Evolutionary conservation across 2,888 invertebrate genomes (phyloP).

Genomic region (Cinara cedri): DNA sequence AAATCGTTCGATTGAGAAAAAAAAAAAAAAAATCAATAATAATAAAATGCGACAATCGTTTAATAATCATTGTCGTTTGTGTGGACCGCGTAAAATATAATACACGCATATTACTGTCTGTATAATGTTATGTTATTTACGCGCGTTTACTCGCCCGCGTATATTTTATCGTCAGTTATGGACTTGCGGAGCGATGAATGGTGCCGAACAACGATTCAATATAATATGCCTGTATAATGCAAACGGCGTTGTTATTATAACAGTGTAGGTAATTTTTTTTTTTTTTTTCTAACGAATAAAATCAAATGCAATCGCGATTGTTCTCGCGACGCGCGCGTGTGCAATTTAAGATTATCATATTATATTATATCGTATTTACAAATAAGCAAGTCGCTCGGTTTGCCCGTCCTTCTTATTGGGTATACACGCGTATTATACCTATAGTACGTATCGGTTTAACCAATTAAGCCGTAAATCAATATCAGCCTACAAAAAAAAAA

Average conservation of each 20-base stretch:
- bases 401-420: slow-evolving; percentile 17
- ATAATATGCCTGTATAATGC: too few species aligned
- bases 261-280: too few species aligned
- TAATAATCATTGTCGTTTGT: neutral
- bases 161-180: too few species aligned
- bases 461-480: slow-evolving; percentile 38
- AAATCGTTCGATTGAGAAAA: neutral
- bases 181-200: neutral
- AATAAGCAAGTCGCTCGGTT: slow-evolving; percentile 4
- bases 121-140: too few species aligned
- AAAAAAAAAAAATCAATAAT: neutral
- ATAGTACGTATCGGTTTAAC: slow-evolving; percentile 9
- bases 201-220: neutral
- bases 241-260: too few species aligned
- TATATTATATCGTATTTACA: neutral
- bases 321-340: too few species aligned
- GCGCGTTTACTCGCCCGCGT: too few species aligned
- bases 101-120: too few species aligned
- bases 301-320: too few species aligned
- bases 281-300: too few species aligned
- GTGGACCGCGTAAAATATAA: too few species aligned
- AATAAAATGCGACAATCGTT: neutral
- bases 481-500: neutral
- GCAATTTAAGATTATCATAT: neutral
- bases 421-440: too few species aligned